A percentile compares a stretch with the other conserved stretches of the same genome.
Conservation (phyloP, 1,140 invertebrate species). For the Orius insidiosus region DNA sequence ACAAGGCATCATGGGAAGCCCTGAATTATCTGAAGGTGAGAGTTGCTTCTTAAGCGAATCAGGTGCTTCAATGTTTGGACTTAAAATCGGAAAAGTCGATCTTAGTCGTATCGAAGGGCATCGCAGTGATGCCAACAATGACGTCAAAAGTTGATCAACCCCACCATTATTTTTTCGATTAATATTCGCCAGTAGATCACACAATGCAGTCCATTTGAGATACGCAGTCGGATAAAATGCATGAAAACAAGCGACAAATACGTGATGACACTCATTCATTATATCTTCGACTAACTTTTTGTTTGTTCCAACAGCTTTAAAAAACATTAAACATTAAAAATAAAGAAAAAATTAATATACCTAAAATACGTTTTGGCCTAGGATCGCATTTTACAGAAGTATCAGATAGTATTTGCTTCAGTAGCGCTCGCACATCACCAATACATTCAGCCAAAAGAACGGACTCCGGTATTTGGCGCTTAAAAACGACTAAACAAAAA, state of each 20-base stretch:
- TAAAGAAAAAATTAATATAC: conserved; percentile 2
- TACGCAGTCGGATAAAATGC: conserved; percentile 88
- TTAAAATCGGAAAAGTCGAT: conserved; percentile 55
- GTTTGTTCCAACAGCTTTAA: conserved; percentile 11
- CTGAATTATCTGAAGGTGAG: conserved; percentile 50
- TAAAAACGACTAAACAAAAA: conserved; percentile 23
- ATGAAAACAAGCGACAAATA: conserved; percentile 83
- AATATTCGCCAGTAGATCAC: conserved; percentile 64
- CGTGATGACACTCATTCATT: conserved; percentile 75
- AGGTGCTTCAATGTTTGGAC: conserved; percentile 19
- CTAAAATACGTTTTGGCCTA: conserved; percentile 10
- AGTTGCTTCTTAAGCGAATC: conserved; percentile 34
- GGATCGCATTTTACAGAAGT: conserved; percentile 19
- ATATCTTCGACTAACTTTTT: conserved; percentile 31
- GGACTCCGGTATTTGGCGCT: conserved; percentile 40
- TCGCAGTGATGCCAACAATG: conserved; percentile 63
- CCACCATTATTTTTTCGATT: conserved; percentile 34
- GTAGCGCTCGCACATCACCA: conserved; percentile 62
- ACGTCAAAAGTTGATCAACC: conserved; percentile 52
- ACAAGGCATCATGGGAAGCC: conserved; percentile 48
- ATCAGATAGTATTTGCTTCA: conserved; percentile 71
- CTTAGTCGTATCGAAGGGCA: conserved; percentile 59
- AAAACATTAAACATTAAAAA: not conserved
- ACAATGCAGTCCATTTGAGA: conserved; percentile 82
- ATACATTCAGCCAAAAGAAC: conserved; percentile 67